A percentile compares a stretch with the other conserved stretches of the same genome.
These are phyloP conservation scores for Agrotis ipsilon DNA, from an alignment of 2,888 invertebrate genomes.

Conservation along the genomic window DNA sequence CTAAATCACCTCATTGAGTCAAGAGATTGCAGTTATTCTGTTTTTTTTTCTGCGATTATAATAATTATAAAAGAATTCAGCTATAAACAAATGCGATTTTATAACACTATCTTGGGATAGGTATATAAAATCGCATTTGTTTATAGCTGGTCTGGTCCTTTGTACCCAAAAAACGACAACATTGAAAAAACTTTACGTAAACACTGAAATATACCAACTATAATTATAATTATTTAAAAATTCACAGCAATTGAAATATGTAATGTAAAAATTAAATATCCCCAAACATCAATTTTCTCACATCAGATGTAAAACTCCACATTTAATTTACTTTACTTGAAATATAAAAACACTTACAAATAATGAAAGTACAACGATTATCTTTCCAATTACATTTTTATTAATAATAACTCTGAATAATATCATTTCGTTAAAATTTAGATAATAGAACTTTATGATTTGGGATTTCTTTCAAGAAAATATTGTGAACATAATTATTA, in stretches of 20 bases:
- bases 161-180: constrained; percentile 29
- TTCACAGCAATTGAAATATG: constrained; percentile 58
- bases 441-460: constrained; percentile 46
- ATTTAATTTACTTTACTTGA: constrained; percentile 39
- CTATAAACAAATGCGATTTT: too few species aligned
- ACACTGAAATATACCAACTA: constrained; percentile 54
- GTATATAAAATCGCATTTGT: too few species aligned
- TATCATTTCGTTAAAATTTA: constrained; percentile 46
- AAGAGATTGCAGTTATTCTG: too few species aligned
- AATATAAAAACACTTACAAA: constrained; percentile 64
- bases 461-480: constrained; percentile 57
- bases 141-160: background rate
- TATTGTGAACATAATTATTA: constrained; percentile 39
- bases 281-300: constrained; percentile 44
- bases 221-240: constrained; percentile 54
- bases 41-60: too few species aligned
- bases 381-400: constrained; percentile 46
- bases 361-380: constrained; percentile 60
- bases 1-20: too few species aligned
- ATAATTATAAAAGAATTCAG: too few species aligned
- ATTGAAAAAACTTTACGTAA: constrained; percentile 33
- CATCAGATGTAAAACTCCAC: constrained; percentile 58
- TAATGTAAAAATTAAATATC: constrained; percentile 49
- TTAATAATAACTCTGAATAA: constrained; percentile 50
- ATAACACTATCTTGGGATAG: too few species aligned